phyloP scores from a whole-genome alignment of 2,113 vertebrate species.

The Myotis lucifugus region DNA sequence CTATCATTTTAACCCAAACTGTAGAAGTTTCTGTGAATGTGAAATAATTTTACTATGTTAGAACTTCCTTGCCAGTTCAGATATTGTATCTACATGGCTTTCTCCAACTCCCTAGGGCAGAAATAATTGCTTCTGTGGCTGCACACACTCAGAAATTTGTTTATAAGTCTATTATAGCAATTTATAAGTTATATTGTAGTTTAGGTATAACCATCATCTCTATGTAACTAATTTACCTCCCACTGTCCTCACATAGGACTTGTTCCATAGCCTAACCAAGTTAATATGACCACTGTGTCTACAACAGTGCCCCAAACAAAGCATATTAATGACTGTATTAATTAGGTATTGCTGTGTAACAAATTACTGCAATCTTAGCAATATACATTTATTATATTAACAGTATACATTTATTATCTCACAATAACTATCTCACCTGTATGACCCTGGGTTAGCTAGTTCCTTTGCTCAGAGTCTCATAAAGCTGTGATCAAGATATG shows the following conservation, averaged over 20 bases:
- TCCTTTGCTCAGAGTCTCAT: neutral
- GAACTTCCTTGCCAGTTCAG: neutral
- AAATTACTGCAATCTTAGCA: neutral
- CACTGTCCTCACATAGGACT: neutral
- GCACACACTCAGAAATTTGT: neutral
- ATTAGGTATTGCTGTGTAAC: neutral
- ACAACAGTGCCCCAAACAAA: neutral
- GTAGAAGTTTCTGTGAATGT: slow-evolving; percentile 9
- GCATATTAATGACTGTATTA: neutral
- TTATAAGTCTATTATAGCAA: neutral
- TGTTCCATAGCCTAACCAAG: neutral
- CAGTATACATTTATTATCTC: neutral
- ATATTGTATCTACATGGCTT: neutral
- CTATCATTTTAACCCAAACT: neutral
- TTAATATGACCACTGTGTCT: neutral
- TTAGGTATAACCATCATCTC: neutral
- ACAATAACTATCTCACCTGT: neutral
- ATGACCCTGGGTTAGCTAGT: neutral
- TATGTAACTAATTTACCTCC: neutral
- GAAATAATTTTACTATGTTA: neutral
- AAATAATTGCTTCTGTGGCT: slow-evolving; percentile 2
- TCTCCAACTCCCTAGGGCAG: neutral
- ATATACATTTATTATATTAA: neutral
- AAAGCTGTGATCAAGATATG: neutral
- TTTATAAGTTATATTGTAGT: neutral